Evolutionary conservation across 2,888 invertebrate genomes (phyloP).

Genomic region (Xanthia togata): DNA sequence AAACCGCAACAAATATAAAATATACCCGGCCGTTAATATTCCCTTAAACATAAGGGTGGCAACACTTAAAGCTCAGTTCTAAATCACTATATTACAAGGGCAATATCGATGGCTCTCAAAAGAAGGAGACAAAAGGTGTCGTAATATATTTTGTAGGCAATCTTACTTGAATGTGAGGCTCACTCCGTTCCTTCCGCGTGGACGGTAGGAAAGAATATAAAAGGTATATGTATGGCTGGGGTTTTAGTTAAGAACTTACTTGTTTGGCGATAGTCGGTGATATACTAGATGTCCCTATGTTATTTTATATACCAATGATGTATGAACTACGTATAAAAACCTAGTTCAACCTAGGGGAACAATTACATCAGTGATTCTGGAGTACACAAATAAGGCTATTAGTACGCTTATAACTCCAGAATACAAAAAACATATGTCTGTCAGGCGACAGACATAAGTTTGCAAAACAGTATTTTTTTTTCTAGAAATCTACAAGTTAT

Average conservation of each 20-base stretch:
- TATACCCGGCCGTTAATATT: constrained; percentile 29
- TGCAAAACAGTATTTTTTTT: neutral
- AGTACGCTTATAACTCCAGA: too few relatives aligned
- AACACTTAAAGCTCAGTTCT: constrained; percentile 35
- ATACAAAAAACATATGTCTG: too few relatives aligned
- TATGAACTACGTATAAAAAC: neutral
- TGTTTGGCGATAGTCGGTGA: neutral
- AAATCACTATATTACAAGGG: constrained; percentile 61
- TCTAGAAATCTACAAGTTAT: neutral
- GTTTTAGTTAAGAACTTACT: constrained; percentile 28
- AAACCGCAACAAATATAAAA: constrained; percentile 24
- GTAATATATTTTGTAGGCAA: constrained; percentile 66
- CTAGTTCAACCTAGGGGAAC: neutral
- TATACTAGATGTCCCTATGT: neutral
- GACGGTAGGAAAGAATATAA: constrained; percentile 34
- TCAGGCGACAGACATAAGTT: too few relatives aligned
- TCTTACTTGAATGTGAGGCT: constrained; percentile 55
- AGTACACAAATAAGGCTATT: too few relatives aligned
- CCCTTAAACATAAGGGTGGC: constrained; percentile 34
- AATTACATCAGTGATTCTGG: neutral
- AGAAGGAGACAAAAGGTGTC: constrained; percentile 59
- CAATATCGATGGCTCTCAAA: constrained; percentile 64
- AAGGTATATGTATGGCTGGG: constrained; percentile 16
- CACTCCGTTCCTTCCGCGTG: constrained; percentile 11
- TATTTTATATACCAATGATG: neutral